Evolutionary conservation across 2,797 vertebrate species (phyloP), one percentile per base, ranked within the genome.

Genomic region (Mus minutoides): DNA sequence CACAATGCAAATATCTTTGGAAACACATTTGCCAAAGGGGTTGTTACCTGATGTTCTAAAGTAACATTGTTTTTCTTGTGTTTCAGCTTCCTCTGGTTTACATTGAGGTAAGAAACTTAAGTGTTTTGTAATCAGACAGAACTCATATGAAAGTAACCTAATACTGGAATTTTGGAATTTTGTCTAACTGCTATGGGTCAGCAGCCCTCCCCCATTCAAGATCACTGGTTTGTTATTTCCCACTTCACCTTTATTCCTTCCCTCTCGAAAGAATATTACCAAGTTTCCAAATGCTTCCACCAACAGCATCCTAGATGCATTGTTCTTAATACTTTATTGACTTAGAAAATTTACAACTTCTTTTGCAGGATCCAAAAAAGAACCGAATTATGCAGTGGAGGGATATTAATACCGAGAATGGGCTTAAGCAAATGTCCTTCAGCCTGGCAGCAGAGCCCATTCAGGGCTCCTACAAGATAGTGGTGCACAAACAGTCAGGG

Each of bases 331-430:
- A 71, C 14, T 19, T 22, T 8, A 82, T 40, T 75, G 58, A 49
- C 26, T 37, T 49, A 14, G 56, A 26, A 31, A 26, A n/a, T 10
- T 60, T 95, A 37, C 94, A 85, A 16, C 93, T 60, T 46, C 7
- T 40, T 0, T 96, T 77, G 1, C 40, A 98, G 98, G 97, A 98
- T 24, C 96, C 98, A 8, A 97, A 97, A 95, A 96, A 7, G 71
- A 98, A 98, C 85, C 97, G 96, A 69, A 80, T 98, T 76, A 95
- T 96, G 90, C 98, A 98, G 34, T 98, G 98, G 98, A 85, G n/a
- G 73, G 85, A 97, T 0, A 4, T 85, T 49, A 90, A 97, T 14
- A 92, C 97, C 56, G 49, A 96, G 2, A 80, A 71, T 16, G 98
- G 98, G 12, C 84, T 98, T 80, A 86, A 14, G 29, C 97, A 98